Evolutionary conservation across 2,888 invertebrate genomes (phyloP).

Genomic region (Thumatha senex): DNA sequence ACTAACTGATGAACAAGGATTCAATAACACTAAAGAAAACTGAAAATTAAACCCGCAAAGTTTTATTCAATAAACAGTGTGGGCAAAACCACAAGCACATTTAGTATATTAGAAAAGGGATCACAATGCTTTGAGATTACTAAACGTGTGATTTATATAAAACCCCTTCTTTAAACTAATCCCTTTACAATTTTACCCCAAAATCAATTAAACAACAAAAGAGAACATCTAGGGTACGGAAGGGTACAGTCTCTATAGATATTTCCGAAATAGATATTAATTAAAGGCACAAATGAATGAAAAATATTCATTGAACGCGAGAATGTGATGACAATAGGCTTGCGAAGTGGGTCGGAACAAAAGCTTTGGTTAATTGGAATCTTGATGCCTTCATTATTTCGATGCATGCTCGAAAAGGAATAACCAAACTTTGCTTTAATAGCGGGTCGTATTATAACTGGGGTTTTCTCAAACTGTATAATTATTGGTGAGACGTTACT

Average conservation of each 20-base stretch:
- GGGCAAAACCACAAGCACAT: no score
- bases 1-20: no score
- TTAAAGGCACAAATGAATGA: conserved; percentile 43
- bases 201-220: conserved; percentile 42
- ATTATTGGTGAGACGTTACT: conserved; percentile 1
- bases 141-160: conserved; percentile 14
- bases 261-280: conserved; percentile 40
- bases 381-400: conserved; percentile 34
- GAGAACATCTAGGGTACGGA: conserved; percentile 28
- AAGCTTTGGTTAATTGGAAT: conserved; percentile 47
- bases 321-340: conserved; percentile 39
- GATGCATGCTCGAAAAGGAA: conserved; percentile 24
- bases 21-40: no score
- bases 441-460: conserved; percentile 6
- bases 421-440: conserved; percentile 10
- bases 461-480: conserved; percentile 7
- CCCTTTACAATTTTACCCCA: conserved; percentile 25
- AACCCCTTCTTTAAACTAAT: conserved; percentile 17
- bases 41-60: no score
- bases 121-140: background rate
- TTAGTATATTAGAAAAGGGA: background rate
- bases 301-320: conserved; percentile 39
- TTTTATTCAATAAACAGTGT: no score
- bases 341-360: conserved; percentile 35
- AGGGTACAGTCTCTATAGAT: conserved; percentile 35